Evolutionary conservation across 2,888 invertebrate genomes (phyloP), one percentile per base, ranked within the genome.

Genomic region (Balanococcus diminutus): DNA sequence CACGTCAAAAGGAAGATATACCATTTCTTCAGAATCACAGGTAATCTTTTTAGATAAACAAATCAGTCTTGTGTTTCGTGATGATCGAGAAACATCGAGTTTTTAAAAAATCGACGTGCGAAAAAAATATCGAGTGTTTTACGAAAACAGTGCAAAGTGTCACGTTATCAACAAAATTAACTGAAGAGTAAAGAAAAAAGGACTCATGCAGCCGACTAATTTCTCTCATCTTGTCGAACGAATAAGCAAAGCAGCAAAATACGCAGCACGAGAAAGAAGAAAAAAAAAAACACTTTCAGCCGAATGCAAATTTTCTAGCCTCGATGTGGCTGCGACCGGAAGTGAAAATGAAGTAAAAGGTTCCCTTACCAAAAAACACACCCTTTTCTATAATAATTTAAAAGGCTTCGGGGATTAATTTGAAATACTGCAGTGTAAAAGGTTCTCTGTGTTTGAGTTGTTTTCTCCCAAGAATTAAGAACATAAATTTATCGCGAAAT

Each of bases 391-490:
- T 84, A 84, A 84, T 84, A 84, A 61, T 84, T 84, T 84, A 67
- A 84, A 84, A 84, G 67, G 67, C 84, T 67, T 67, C 72, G 36
- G 84, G 84, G 84, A 84, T 84, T 84, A 84, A 84, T 84, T 84
- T 67, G 61, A 67, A 84, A 84, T 61, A 67, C 84, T 61, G 84
- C 61, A 67, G 6, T 61, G 42, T 84, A 84, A 84, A 84, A 84
- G 84, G 84, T 84, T 84, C 84, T 67, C 84, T 84, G 84, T 84
- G 84, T 84, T 84, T 67, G 84, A 84, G 84, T 67, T 84, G 84
- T 67, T 84, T 32, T 84, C 84, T 61, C 84, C 67, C 16, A 22
- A 84, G 84, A 84, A 84, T 67, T 61, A 67, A 56, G 84, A 22
- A 32, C 61, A 84, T 84, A 84, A 84, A 84, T 84, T 84, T 61